Percentiles rank a stretch among this genome's conserved stretches.
These are phyloP conservation scores for Macrosteles quadrilineatus DNA, from an alignment of 1,140 invertebrate genomes.

Conservation along the genomic window DNA sequence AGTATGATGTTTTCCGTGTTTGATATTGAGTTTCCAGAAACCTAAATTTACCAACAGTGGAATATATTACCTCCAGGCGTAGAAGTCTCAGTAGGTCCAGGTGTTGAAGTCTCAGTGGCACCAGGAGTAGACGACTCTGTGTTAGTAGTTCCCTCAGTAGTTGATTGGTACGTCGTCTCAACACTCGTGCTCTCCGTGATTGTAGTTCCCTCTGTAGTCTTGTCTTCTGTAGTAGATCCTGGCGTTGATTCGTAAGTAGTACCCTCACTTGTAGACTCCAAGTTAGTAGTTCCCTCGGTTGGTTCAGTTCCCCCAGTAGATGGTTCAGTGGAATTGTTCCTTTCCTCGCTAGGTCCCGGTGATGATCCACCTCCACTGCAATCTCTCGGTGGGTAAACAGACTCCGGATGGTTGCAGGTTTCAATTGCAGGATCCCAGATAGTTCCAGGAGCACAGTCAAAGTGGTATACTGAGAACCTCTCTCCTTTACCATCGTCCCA, in stretches of 20 bases:
- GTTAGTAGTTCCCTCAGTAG: slow-evolving; percentile 28
- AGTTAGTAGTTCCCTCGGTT: slow-evolving; percentile 14
- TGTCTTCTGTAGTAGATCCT: not conserved
- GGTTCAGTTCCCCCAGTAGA: slow-evolving; percentile 19
- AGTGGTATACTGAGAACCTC: slow-evolving; percentile 58
- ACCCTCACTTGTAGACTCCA: not conserved
- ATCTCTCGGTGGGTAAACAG: slow-evolving; percentile 55
- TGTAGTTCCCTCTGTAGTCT: slow-evolving; percentile 16
- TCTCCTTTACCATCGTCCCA: slow-evolving; percentile 58
- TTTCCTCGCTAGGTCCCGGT: not conserved
- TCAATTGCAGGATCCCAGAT: slow-evolving; percentile 57
- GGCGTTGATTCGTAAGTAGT: slow-evolving; percentile 15
- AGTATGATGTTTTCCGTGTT: too few species aligned
- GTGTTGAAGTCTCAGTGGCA: not conserved
- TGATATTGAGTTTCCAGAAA: too few species aligned
- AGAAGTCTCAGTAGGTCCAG: not conserved
- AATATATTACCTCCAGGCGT: slow-evolving; percentile 21
- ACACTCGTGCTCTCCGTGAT: slow-evolving; percentile 11
- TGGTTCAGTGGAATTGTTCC: slow-evolving; percentile 6
- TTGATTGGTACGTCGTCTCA: slow-evolving; percentile 6
- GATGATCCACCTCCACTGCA: slow-evolving; percentile 42
- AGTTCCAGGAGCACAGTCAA: slow-evolving; percentile 57
- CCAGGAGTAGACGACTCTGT: slow-evolving; percentile 32
- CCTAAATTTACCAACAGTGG: too few species aligned
- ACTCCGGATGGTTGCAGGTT: slow-evolving; percentile 57